phyloP scores from a whole-genome alignment of 2,797 vertebrate species.

The Sebastes miniatus region DNA sequence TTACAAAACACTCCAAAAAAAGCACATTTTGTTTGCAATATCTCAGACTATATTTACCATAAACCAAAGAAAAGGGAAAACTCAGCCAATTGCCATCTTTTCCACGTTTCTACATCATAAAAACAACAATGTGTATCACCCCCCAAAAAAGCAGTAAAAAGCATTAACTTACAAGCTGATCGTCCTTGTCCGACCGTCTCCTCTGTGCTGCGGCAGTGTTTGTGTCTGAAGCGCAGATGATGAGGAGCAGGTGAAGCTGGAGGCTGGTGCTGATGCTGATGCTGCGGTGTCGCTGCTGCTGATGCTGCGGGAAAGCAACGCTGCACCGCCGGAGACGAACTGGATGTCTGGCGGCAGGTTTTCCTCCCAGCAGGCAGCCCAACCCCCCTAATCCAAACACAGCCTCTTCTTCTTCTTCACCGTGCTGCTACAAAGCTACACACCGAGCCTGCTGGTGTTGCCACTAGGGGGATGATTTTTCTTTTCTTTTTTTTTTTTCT shows the following conservation, averaged over 20 bases:
- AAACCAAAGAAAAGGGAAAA: not conserved
- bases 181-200: slow-evolving; percentile 50
- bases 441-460: slow-evolving; percentile 29
- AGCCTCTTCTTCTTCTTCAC: slow-evolving; percentile 25
- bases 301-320: slow-evolving; percentile 60
- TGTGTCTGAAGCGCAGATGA: slow-evolving; percentile 33
- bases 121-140: not conserved
- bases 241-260: slow-evolving; percentile 54
- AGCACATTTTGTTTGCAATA: not conserved
- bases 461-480: slow-evolving; percentile 63
- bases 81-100: not conserved
- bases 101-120: not conserved
- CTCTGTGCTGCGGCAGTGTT: slow-evolving; percentile 53
- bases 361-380: slow-evolving; percentile 69
- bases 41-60: not conserved
- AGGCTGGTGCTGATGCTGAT: slow-evolving; percentile 23
- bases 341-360: slow-evolving; percentile 64
- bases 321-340: slow-evolving; percentile 58
- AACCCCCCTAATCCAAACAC: slow-evolving; percentile 72
- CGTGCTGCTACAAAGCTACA: slow-evolving; percentile 24
- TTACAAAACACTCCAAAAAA: not conserved
- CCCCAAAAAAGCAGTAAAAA: not conserved
- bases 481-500: not conserved
- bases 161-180: slow-evolving; percentile 57
- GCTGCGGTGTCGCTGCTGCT: slow-evolving; percentile 62